Base-by-base conservation (phyloP, 2,888 invertebrate species). In the Ceraclea dissimilis region DNA sequence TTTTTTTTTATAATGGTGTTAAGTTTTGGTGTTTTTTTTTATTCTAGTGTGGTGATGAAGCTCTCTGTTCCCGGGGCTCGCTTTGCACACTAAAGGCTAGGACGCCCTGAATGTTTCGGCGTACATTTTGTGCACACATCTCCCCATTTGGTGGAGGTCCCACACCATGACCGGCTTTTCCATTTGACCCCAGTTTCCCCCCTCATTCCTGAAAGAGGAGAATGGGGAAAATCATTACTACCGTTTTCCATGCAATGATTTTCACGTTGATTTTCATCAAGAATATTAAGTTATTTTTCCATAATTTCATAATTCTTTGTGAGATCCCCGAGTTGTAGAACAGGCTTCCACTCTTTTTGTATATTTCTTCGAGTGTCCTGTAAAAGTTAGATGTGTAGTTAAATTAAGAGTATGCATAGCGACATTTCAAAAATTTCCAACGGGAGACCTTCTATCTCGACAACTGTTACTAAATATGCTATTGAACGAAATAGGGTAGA, bases 11-110 rank as follows among this genome's bases (percentile, higher is more conserved):
- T 57, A 66, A 71, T 71, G 72, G 71, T 69, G 63, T 68, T 64
- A 52, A 55, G 57, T 55, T 56, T 31, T 31, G 6, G 6, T 31
- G 11, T n/a, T n/a, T n/a, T 31, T 31, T 31, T 31, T 31, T 39
- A 8, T 39, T n/a, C 39, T n/a, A 13, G 39, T 69, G 67, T 69
- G 72, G 70, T 71, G 67, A 67, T 74, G 59, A 71, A 76, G 75
- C 77, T 76, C 76, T 74, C 70, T 69, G 69, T 68, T 71, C 67
- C 66, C 70, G 59, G 72, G 75, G 72, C 74, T 70, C 74, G 70
- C 75, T 73, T 73, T 73, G 70, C 75, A 77, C 78, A 77, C 78
- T 78, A 76, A 73, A 69, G 70, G 67, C 67, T 68, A 71, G 68
- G 73, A 48, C 58, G 48, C 58, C 56, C 54, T 50, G 54, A 49